Evolutionary conservation across 2,797 vertebrate genomes (phyloP).

Genomic region (Phaenicophaeus curvirostris): DNA sequence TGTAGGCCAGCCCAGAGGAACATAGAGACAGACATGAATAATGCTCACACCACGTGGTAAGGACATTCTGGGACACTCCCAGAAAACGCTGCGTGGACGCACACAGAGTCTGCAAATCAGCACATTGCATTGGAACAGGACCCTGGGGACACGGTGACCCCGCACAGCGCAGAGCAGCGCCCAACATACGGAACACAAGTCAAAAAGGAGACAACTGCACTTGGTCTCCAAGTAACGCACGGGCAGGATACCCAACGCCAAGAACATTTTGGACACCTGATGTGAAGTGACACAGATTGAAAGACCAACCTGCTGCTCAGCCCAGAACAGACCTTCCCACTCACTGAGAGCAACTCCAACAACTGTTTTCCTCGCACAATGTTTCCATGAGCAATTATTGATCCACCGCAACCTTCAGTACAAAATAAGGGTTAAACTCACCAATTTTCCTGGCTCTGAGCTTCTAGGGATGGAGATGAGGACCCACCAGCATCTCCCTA

Average conservation of each 20-base stretch:
- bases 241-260: neutral
- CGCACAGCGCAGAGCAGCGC: neutral
- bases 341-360: accelerated
- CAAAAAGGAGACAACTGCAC: too few relatives aligned
- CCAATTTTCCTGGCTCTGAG: accelerated
- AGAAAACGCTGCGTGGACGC: neutral
- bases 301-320: neutral
- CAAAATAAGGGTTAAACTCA: neutral
- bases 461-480: neutral
- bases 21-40: neutral
- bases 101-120: neutral
- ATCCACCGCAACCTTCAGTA: neutral
- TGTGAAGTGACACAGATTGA: accelerated
- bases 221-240: accelerated
- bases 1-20: neutral
- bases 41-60: neutral
- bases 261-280: accelerated
- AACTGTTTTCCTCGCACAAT: accelerated
- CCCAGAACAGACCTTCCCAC: neutral
- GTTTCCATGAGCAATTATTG: too few relatives aligned
- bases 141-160: neutral
- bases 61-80: accelerated
- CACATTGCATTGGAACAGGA: neutral
- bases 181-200: neutral
- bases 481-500: neutral